These are phyloP conservation scores for Acanthisitta chloris DNA, from an alignment of 2,113 vertebrate species.

Conservation along the genomic window DNA sequence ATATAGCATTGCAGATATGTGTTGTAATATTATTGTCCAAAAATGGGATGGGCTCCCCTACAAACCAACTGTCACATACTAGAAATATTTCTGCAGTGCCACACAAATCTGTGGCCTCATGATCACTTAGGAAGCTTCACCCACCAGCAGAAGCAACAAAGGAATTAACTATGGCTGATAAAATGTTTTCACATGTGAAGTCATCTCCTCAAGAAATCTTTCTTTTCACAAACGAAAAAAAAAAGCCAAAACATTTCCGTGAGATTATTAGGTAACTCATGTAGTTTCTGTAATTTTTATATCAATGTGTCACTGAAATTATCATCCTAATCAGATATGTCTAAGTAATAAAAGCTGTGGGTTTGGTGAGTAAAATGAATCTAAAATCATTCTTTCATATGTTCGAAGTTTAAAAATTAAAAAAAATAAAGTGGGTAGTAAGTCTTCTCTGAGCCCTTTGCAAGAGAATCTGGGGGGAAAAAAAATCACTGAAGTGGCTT, in stretches of 20 bases:
- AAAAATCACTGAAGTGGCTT: neutral
- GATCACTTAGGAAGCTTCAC: neutral
- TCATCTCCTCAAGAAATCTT: neutral
- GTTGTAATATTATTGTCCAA: neutral
- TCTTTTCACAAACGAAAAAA: neutral
- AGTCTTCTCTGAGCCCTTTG: neutral
- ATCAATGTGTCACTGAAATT: neutral
- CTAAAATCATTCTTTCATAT: neutral
- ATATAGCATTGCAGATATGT: neutral
- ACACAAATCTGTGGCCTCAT: neutral
- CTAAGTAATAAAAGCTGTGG: neutral
- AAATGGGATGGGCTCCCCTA: neutral
- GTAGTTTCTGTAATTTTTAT: neutral
- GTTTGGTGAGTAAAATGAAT: neutral
- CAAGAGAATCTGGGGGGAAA: neutral
- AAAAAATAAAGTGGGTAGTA: neutral
- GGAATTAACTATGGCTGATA: neutral
- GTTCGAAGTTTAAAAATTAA: neutral
- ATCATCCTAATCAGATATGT: neutral
- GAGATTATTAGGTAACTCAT: neutral
- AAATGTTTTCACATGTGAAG: neutral
- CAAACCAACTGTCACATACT: neutral
- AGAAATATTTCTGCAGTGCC: neutral
- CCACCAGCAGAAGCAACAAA: neutral
- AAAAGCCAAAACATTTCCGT: neutral